Percentiles rank a stretch among this genome's conserved stretches.
phyloP scores from a whole-genome alignment of 2,113 vertebrate species.

The Tragelaphus buxtoni region DNA sequence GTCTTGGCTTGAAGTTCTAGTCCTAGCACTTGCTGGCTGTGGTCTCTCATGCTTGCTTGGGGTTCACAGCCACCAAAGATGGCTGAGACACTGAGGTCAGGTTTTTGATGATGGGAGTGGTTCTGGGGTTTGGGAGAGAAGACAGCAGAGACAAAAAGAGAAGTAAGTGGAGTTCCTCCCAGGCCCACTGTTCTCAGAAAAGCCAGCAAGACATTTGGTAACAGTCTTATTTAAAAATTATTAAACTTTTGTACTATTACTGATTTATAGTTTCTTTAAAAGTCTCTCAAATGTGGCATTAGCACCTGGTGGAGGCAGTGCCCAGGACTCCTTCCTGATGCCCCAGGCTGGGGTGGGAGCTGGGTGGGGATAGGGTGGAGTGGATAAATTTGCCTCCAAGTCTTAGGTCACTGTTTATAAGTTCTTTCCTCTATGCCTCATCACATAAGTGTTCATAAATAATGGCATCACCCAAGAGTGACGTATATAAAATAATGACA shows the following conservation, averaged over 20 bases:
- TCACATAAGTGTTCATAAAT: slow-evolving; percentile 24
- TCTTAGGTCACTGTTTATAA: slow-evolving; percentile 43
- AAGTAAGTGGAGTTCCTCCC: neutral
- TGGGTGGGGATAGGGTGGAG: neutral
- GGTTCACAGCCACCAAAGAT: neutral
- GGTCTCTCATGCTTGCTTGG: neutral
- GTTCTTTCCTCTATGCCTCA: slow-evolving; percentile 6
- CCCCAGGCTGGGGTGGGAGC: neutral
- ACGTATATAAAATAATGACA: neutral
- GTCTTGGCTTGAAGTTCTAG: neutral
- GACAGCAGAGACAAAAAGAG: neutral
- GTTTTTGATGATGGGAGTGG: neutral
- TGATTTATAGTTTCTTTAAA: neutral
- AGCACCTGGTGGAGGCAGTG: neutral
- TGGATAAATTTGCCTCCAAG: slow-evolving; percentile 22
- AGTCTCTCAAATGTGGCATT: neutral
- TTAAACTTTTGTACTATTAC: neutral
- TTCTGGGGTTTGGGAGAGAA: neutral
- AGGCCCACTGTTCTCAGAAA: neutral
- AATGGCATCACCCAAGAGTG: neutral
- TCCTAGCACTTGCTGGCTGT: neutral
- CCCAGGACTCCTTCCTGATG: neutral
- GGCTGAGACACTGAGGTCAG: neutral
- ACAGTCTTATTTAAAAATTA: neutral
- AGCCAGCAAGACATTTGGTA: neutral